Evolutionary conservation across 2,113 vertebrate genomes (phyloP).

Genomic region (Vireo altiloquus): DNA sequence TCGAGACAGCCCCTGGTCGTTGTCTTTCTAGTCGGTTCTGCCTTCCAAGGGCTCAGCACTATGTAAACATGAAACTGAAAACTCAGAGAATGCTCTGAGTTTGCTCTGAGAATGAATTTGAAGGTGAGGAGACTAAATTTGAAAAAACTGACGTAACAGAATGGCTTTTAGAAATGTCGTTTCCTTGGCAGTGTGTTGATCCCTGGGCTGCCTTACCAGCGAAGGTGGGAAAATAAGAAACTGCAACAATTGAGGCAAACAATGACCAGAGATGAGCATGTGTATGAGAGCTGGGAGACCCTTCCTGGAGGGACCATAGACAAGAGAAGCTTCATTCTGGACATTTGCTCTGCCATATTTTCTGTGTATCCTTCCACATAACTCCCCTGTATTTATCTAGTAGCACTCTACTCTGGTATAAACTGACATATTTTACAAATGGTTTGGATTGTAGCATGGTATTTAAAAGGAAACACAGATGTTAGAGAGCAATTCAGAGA

Average conservation of each 20-base stretch:
- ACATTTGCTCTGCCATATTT: neutral
- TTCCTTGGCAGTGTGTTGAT: neutral
- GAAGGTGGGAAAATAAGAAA: neutral
- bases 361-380: neutral
- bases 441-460: neutral
- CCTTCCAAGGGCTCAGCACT: neutral
- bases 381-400: neutral
- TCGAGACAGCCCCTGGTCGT: neutral
- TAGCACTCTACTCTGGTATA: neutral
- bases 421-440: conserved; percentile 27
- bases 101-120: neutral
- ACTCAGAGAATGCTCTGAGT: neutral
- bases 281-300: neutral
- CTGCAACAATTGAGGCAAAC: neutral
- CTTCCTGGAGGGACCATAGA: neutral
- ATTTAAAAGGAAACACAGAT: conserved; percentile 62
- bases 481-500: conserved; percentile 41
- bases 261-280: neutral
- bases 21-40: neutral
- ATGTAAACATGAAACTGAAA: neutral
- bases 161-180: neutral
- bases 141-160: neutral
- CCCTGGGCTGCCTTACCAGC: neutral
- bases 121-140: neutral
- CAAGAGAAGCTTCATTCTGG: neutral